These are phyloP conservation scores for Lysandra bellargus DNA, from an alignment of 2,888 invertebrate species.

Conservation along the genomic window DNA sequence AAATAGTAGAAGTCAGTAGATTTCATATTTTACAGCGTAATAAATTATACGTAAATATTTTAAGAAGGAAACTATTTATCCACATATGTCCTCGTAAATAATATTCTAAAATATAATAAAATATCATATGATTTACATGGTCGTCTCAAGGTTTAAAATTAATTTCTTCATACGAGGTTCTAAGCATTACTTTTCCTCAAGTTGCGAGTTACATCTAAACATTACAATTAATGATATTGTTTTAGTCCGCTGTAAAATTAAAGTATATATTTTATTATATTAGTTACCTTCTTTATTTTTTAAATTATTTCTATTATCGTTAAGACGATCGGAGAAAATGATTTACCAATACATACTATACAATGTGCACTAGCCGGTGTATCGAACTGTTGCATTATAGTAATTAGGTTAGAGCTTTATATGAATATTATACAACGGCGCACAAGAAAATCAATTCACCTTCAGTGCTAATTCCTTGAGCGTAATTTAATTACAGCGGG, in stretches of 20 bases:
- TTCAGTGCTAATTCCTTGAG: slow-evolving; percentile 56
- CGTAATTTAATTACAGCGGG: slow-evolving; percentile 63
- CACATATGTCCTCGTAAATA: background rate
- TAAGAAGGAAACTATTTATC: background rate
- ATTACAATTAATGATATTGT: background rate
- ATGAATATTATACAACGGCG: slow-evolving; percentile 33
- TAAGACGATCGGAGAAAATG: background rate
- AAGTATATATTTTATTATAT: background rate
- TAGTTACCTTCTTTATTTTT: background rate
- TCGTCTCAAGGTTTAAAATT: background rate
- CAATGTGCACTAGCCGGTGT: background rate
- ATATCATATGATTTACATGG: background rate
- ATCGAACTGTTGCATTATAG: slow-evolving; percentile 7
- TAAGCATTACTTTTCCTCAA: background rate
- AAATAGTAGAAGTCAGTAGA: background rate
- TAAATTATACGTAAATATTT: background rate
- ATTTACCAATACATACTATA: background rate
- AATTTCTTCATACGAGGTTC: background rate
- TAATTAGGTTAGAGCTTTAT: slow-evolving; percentile 27
- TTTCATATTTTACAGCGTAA: background rate
- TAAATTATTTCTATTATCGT: background rate
- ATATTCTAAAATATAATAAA: background rate
- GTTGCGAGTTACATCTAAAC: background rate
- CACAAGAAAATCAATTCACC: slow-evolving; percentile 43
- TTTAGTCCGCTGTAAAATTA: background rate